Conservation (phyloP, 2,888 invertebrate genomes). For the Leucophenga montana region DNA sequence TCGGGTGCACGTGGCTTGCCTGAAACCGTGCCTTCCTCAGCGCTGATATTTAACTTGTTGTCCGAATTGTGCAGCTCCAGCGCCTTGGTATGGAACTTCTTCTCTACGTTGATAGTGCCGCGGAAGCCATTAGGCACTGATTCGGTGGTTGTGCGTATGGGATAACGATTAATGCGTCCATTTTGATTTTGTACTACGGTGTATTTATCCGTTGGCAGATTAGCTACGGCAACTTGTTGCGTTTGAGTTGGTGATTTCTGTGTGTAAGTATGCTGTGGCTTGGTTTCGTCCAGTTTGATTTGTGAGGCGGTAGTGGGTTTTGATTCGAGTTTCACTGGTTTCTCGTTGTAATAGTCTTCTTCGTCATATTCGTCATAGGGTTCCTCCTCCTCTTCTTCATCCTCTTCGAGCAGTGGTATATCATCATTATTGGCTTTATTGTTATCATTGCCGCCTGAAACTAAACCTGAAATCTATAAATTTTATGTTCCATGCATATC, state of each 20-base stretch:
- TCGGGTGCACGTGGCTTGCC: constrained; percentile 74
- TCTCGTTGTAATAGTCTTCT: constrained; percentile 77
- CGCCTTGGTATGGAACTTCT: constrained; percentile 71
- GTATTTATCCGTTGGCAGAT: constrained; percentile 56
- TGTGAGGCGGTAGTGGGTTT: constrained; percentile 35
- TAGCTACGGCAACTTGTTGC: constrained; percentile 63
- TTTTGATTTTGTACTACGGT: constrained; percentile 71
- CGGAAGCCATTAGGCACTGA: constrained; percentile 71
- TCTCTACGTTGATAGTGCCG: constrained; percentile 72
- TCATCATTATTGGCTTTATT: constrained; percentile 54
- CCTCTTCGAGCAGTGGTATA: constrained; percentile 73
- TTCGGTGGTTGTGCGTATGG: constrained; percentile 64
- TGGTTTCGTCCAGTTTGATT: constrained; percentile 38
- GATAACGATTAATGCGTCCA: constrained; percentile 62
- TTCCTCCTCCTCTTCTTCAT: constrained; percentile 77
- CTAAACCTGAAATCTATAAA: neutral
- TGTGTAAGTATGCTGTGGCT: constrained; percentile 52
- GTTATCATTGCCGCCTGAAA: constrained; percentile 37
- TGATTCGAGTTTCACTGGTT: constrained; percentile 63
- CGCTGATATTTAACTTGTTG: constrained; percentile 59
- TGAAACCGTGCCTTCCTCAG: constrained; percentile 56
- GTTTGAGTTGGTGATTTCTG: constrained; percentile 68
- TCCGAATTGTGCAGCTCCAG: constrained; percentile 58
- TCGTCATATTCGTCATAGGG: constrained; percentile 74
- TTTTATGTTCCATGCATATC: neutral